A percentile compares a stretch with the other conserved stretches of the same genome.
Evolutionary conservation across 2,888 invertebrate species (phyloP).

Genomic region (Auanema freiburgensis): DNA sequence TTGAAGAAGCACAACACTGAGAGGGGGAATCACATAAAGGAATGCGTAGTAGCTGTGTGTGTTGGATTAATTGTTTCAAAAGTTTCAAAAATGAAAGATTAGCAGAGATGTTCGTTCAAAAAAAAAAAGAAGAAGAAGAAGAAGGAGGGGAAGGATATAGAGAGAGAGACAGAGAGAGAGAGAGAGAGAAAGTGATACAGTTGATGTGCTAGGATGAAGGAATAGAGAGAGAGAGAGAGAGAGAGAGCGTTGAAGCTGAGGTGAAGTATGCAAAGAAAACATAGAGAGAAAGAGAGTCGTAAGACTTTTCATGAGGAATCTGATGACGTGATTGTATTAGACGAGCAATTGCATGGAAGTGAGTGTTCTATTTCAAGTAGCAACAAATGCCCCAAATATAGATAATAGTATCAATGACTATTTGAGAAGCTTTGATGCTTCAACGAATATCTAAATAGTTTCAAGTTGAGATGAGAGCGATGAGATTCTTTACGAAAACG

Average conservation of each 20-base stretch:
- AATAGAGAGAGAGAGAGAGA: too few relatives aligned
- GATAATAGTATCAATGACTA: too few relatives aligned
- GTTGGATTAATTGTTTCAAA: constrained; percentile 1
- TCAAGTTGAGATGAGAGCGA: too few relatives aligned
- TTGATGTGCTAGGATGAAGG: too few relatives aligned
- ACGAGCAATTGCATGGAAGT: too few relatives aligned
- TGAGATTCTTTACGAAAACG: too few relatives aligned
- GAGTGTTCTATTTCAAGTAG: too few relatives aligned
- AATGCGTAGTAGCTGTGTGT: constrained; percentile 1
- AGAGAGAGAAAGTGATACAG: not conserved
- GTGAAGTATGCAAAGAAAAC: not conserved
- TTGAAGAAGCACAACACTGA: too few relatives aligned
- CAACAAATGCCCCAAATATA: too few relatives aligned
- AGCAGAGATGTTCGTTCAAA: not conserved
- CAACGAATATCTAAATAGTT: too few relatives aligned
- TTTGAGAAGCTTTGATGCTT: too few relatives aligned
- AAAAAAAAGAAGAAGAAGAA: not conserved
- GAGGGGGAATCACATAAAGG: constrained; percentile 2
- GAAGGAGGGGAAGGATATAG: not conserved
- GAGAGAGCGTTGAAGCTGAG: constrained; percentile 1
- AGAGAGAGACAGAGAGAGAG: not conserved
- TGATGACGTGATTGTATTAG: constrained; percentile 1
- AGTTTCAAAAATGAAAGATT: not conserved
- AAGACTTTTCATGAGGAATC: constrained; percentile 1
- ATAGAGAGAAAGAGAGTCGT: not conserved